Percentiles rank a stretch among this genome's conserved stretches.
These are phyloP conservation scores for Enteromius fasciolatus DNA, from an alignment of 2,797 vertebrate genomes.

Conservation along the genomic window DNA sequence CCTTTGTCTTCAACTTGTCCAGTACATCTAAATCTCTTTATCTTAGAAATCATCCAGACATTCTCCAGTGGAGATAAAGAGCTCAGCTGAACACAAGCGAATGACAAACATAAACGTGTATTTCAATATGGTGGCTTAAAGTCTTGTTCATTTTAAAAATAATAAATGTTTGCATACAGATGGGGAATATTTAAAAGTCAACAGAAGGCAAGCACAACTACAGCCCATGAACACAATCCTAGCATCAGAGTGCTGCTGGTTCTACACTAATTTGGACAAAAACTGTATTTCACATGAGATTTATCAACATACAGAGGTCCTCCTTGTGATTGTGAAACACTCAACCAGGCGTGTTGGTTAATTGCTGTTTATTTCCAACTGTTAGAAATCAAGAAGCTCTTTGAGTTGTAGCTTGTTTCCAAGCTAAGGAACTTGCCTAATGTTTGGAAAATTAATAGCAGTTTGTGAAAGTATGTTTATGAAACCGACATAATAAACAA, in stretches of 20 bases:
- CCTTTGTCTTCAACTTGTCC: neutral
- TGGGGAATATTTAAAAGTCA: neutral
- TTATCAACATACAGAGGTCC: neutral
- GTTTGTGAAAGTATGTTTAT: neutral
- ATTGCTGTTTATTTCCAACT: conserved; percentile 18
- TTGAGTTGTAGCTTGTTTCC: neutral
- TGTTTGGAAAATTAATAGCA: neutral
- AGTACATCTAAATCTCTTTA: neutral
- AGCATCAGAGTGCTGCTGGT: neutral
- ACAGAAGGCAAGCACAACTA: neutral
- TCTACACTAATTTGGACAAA: neutral
- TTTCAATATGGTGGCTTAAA: neutral
- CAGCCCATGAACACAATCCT: neutral
- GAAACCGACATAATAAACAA: neutral
- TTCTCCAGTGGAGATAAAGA: conserved; percentile 8
- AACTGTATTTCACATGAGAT: neutral
- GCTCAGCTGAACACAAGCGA: neutral
- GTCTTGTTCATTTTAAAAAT: neutral
- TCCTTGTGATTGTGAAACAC: neutral
- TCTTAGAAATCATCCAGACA: conserved; percentile 20
- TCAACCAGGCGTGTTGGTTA: neutral
- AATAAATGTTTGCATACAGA: conserved; percentile 14
- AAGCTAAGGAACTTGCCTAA: neutral
- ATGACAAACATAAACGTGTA: neutral
- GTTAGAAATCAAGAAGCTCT: conserved; percentile 3